Conservation (phyloP, 2,113 vertebrate genomes). For the Amblyopsis rosae region DNA sequence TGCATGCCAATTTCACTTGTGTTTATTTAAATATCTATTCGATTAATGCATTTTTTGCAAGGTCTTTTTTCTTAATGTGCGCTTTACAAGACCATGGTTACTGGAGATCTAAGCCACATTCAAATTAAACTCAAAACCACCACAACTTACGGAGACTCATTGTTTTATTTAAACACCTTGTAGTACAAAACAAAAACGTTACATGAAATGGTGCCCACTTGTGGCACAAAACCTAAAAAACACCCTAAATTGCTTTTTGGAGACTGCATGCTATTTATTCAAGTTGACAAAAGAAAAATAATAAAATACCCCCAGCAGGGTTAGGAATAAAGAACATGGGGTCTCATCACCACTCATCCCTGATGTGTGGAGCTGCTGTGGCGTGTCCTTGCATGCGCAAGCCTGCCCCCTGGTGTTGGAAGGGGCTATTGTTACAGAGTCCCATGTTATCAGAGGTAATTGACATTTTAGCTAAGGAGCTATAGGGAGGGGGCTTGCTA, state of each 20-base stretch:
- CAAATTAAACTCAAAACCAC: conserved; percentile 18
- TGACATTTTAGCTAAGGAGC: conserved; percentile 59
- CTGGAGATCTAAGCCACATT: too few species aligned
- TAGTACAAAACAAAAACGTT: conserved; percentile 81
- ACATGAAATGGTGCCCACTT: conserved; percentile 65
- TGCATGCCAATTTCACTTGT: too few species aligned
- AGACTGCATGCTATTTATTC: too few species aligned
- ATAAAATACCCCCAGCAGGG: conserved; percentile 29
- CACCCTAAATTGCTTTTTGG: too few species aligned
- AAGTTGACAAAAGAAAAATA: conserved; percentile 25
- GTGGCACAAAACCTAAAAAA: conserved; percentile 64
- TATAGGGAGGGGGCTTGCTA: conserved; percentile 22
- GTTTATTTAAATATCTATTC: too few species aligned
- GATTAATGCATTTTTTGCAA: too few species aligned
- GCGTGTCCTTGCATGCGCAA: conserved; percentile 57
- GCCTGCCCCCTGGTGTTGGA: conserved; percentile 61
- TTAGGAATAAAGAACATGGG: conserved; percentile 34
- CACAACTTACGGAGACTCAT: conserved; percentile 66
- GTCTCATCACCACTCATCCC: conserved; percentile 70
- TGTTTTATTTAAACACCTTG: conserved; percentile 74
- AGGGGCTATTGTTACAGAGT: conserved; percentile 65
- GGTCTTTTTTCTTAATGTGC: too few species aligned
- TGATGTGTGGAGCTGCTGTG: conserved; percentile 68
- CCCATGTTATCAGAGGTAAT: conserved; percentile 74
- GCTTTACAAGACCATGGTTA: too few species aligned